Base-by-base conservation (phyloP, 2,888 invertebrate species). In the Agonopterix alstromeriana region DNA sequence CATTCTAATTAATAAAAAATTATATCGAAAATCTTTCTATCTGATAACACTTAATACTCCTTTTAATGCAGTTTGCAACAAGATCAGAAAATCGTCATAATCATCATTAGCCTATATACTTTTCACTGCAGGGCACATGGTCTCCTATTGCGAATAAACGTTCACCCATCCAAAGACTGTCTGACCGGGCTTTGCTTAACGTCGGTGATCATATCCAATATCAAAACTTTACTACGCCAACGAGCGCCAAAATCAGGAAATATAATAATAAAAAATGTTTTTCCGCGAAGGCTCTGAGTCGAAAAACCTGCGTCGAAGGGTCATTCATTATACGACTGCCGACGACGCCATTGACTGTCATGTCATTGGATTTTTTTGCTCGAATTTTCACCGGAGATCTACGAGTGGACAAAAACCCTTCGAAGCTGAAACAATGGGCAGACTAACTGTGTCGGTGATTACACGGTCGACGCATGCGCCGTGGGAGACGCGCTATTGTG, bases 361-460 rank as follows among this genome's bases (percentile, higher is more conserved):
- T 57, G 58, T 63, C 60, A 58, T 54, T 46, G 56, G 47, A 54
- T 67, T 75, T 70, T n/a, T 76, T 73, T 58, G 55, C 48, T 36
- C 52, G 52, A 62, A 72, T 76, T 83, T 83, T 81, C 81, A 73
- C 77, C 69, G 56, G 65, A 67, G 61, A 68, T 63, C 60, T 58
- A 61, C 58, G 56, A 67, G 59, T 67, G 61, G 62, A 73, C 71
- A 84, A 84, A 84, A 84, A 84, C 67, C 61, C 55, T 55, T 53
- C 55, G 62, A 67, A 61, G 64, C 54, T 51, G 51, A 70, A 65
- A 77, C 73, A 74, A 74, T 73, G 61, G 62, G 60, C 61, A 61
- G 61, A 62, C 57, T 71, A 74, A 73, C 73, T 67, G 73, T 71
- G 67, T 54, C 57, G 57, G 49, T 27, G 58, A 61, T 62, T 61